phyloP scores from a whole-genome alignment of 2,113 vertebrate genomes.

The Bubo bubo region DNA sequence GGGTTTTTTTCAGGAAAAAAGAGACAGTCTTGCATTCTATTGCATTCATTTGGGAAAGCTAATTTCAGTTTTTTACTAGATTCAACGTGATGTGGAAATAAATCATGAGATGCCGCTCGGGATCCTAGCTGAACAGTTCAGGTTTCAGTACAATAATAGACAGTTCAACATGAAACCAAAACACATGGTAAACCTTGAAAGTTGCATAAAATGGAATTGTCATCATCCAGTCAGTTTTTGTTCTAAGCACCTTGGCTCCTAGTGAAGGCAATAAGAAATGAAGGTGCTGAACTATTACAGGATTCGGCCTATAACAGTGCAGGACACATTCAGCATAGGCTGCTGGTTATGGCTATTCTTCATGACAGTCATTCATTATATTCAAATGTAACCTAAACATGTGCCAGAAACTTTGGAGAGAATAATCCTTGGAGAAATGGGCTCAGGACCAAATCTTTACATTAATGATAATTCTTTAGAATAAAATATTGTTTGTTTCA shows the following conservation, averaged over 20 bases:
- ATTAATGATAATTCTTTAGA: not conserved
- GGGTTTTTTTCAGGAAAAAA: not conserved
- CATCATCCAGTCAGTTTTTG: not conserved
- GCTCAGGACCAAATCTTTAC: not conserved
- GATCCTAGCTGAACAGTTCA: not conserved
- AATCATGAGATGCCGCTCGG: fast-evolving
- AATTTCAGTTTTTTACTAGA: not conserved
- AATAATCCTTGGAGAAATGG: not conserved
- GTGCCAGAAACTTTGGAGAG: not conserved
- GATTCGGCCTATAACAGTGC: not conserved
- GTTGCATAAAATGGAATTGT: not conserved
- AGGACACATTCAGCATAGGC: not conserved
- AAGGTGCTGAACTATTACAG: not conserved
- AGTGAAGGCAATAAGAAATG: not conserved
- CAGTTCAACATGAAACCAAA: not conserved
- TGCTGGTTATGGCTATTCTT: not conserved
- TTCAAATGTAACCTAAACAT: not conserved
- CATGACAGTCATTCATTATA: not conserved
- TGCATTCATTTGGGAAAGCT: not conserved
- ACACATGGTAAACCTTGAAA: not conserved
- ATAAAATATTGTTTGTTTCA: slow-evolving; percentile 17
- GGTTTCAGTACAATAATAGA: not conserved
- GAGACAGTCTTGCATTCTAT: fast-evolving
- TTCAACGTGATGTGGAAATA: not conserved
- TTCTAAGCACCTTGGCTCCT: not conserved